phyloP scores from a whole-genome alignment of 2,113 vertebrate species.

The Cyanoderma ruficeps region DNA sequence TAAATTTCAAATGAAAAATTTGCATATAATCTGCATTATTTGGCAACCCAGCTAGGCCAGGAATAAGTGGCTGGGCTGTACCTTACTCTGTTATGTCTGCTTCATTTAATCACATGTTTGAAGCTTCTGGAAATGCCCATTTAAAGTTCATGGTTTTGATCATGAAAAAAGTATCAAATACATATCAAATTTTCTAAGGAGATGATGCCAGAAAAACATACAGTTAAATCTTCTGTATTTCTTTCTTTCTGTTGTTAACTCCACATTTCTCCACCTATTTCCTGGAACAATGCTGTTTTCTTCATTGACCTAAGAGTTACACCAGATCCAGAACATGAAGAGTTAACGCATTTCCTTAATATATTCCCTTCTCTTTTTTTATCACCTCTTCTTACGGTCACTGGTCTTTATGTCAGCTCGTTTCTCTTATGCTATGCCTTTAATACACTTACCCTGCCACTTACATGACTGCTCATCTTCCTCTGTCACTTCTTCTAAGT shows the following conservation, averaged over 20 bases:
- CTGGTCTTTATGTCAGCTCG: constrained; percentile 54
- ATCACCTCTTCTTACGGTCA: constrained; percentile 59
- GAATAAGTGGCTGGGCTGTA: not conserved
- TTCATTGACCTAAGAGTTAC: not conserved
- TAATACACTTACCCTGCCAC: constrained; percentile 59
- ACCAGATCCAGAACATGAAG: not conserved
- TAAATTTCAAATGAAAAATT: not conserved
- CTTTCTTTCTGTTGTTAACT: not conserved
- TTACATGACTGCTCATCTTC: constrained; percentile 59
- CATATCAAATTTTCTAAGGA: not conserved
- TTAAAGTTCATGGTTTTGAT: not conserved
- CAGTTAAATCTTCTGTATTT: not conserved
- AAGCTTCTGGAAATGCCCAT: not conserved
- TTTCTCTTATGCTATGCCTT: constrained; percentile 54
- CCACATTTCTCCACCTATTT: not conserved
- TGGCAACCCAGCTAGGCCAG: not conserved
- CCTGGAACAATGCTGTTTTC: not conserved
- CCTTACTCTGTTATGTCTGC: not conserved
- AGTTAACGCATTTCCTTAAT: constrained; percentile 55
- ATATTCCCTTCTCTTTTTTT: constrained; percentile 27
- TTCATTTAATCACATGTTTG: fast-evolving
- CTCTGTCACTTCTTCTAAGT: constrained; percentile 59
- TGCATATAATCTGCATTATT: not conserved
- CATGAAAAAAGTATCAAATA: not conserved
- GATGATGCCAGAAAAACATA: not conserved